Base-by-base conservation (phyloP, 2,797 vertebrate genomes). In the Lepus oiostolus region DNA sequence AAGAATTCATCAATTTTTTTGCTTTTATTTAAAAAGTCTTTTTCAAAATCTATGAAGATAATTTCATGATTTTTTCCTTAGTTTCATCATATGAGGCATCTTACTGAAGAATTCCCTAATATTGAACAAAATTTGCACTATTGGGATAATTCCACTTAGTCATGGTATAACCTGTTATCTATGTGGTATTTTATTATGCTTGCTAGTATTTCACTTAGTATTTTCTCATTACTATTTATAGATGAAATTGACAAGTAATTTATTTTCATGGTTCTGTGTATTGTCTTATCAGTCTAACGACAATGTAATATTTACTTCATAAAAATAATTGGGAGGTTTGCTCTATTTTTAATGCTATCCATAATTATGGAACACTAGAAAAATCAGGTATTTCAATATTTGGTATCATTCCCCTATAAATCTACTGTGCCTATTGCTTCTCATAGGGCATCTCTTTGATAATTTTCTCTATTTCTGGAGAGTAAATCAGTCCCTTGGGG, bases 211-310 rank as follows among this genome's bases (percentile, higher is more conserved):
- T 90, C 70, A 47, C 65, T 79, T 88, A 79, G 24, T 38, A n/a
- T n/a, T 58, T 63, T 91, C 75, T n/a, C 21, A 71, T 70, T 26
- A 68, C 63, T 62, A 83, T 70, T 88, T 77, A 11, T 71, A 89
- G 60, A 62, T 94, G 21, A 94, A 80, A 54, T 85, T 90, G n/a
- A 28, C 30, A 12, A 82, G 8, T 70, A 91, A 88, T 76, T 91
- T 91, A 77, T 16, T 86, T 86, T 87, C 42, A 52, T 77, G 4
- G 42, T 47, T 47, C 7, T 47, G 42, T 47, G 22, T 74, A 80
- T 17, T 42, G 32, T 85, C 24, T 83, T 71, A 74, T 38, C 38
- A 87, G n/a, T 47, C 7, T 76, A 54, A 16, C 21, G n/a, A 52
- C 71, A 65, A 72, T 58, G 50, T 42, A 63, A 65, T n/a, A 70